Evolutionary conservation across 2,113 vertebrate genomes (phyloP), one percentile per base, ranked within the genome.

Genomic region (Cyanoderma ruficeps): DNA sequence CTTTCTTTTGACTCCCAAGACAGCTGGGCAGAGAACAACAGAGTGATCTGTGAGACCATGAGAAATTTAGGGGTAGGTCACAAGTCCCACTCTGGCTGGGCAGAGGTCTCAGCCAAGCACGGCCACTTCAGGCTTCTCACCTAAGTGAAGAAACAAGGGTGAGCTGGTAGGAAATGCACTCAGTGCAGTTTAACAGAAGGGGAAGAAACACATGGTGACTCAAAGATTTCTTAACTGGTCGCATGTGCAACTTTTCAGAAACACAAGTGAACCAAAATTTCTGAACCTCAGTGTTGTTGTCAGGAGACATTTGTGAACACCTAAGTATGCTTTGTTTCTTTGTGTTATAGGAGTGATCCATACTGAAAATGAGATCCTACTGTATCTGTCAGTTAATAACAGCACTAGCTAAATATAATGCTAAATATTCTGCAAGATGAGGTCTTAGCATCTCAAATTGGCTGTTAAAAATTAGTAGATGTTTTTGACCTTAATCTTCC

Each of bases 391-490:
- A 55, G 39, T 74, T 95, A 87, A 13, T 50, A 87, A 67, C 18
- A 83, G 23, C 23, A 41, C 23, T 83, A 22, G 33, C 42, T 89
- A 69, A 91, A 57, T 65, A 60, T 13, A 68, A 33, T 59, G 39
- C 39, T 75, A 33, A 68, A n/a, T 79, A 94, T 88, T 72, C 24
- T 2, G 1, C 30, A 77, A 31, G 68, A 30, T 81, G 70, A 63
- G 31, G n/a, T 81, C 60, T 71, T 81, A 55, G 33, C 21, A 57
- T 89, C 59, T 92, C 64, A 74, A 11, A 33, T 50, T 91, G 47
- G 14, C 42, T 94, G 47, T 83, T 93, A 88, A 83, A 91, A 91
- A 83, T 85, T 16, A 87, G 80, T 81, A 72, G n/a, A 53, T 68
- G 12, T 30, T 88, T 85, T 86, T 88, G 44, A 80, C 71, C 46